A percentile compares a stretch with the other conserved stretches of the same genome.
Conservation (phyloP, 2,888 invertebrate genomes). For the Dilophus febrilis region DNA sequence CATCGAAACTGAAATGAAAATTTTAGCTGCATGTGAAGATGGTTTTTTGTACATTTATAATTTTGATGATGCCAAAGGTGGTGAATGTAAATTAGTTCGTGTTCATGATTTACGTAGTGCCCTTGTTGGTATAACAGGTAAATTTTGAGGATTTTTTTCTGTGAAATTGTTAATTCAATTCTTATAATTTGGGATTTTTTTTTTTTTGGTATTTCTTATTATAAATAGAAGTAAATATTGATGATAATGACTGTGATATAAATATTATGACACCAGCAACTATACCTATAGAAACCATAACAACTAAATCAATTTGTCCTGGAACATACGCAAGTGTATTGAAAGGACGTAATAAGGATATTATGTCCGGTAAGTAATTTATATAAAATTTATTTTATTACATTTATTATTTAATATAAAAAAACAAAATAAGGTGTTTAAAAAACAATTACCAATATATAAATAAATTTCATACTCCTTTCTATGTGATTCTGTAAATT, state of each 20-base stretch:
- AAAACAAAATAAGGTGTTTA: not conserved
- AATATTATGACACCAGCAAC: conserved; percentile 22
- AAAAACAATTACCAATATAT: no score
- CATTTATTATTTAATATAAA: no score
- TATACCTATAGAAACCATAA: no score
- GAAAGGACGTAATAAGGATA: conserved; percentile 64
- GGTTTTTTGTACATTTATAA: conserved; percentile 29
- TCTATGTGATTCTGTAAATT: no score
- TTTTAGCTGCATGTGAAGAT: conserved; percentile 28
- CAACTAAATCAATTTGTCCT: conserved; percentile 11
- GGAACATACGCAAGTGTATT: conserved; percentile 75
- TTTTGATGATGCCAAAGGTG: conserved; percentile 24
- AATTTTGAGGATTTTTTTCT: not conserved
- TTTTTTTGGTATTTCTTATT: not conserved
- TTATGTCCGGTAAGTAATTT: conserved; percentile 62
- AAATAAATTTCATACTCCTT: no score
- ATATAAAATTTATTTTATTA: not conserved
- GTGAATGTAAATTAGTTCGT: conserved; percentile 23
- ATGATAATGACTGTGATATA: conserved; percentile 13
- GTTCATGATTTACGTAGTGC: conserved; percentile 27
- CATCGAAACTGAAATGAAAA: conserved; percentile 23
- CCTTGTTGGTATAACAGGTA: conserved; percentile 24
- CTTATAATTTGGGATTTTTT: no score
- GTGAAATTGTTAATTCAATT: not conserved
- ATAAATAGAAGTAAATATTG: conserved; percentile 14